Evolutionary conservation across 2,797 vertebrate species (phyloP).

Genomic region (Chrysocyon brachyurus): DNA sequence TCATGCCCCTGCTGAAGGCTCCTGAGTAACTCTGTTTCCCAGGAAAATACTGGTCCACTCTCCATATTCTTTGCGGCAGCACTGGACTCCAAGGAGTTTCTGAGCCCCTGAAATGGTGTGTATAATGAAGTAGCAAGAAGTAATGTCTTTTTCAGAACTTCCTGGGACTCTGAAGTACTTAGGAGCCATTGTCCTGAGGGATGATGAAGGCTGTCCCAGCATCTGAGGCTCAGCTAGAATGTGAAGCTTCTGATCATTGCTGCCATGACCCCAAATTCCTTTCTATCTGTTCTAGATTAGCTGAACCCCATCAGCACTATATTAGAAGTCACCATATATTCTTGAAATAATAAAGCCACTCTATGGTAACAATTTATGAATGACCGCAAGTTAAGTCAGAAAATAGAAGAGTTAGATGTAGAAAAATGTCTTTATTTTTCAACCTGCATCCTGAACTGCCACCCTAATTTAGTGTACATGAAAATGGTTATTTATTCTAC

Average conservation of each 20-base stretch:
- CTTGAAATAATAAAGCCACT: neutral
- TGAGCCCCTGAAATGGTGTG: neutral
- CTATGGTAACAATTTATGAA: neutral
- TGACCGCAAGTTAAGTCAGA: neutral
- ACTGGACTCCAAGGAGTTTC: no score
- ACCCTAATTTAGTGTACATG: rapidly evolving
- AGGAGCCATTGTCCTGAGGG: neutral
- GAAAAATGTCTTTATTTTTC: neutral
- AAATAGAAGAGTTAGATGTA: neutral
- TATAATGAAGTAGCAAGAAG: neutral
- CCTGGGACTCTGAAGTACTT: neutral
- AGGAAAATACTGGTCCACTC: neutral
- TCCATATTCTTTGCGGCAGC: neutral
- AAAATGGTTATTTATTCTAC: neutral
- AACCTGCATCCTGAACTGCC: neutral
- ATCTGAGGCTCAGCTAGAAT: neutral
- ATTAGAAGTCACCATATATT: neutral
- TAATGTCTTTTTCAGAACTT: neutral
- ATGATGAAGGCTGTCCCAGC: rapidly evolving
- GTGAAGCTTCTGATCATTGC: neutral
- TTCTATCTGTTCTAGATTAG: neutral
- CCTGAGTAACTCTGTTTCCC: neutral
- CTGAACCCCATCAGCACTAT: rapidly evolving
- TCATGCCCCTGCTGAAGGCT: neutral
- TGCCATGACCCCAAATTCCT: neutral